Evolutionary conservation across 2,797 vertebrate species (phyloP), one percentile per base, ranked within the genome.

Genomic region (Gallinago solitaria): DNA sequence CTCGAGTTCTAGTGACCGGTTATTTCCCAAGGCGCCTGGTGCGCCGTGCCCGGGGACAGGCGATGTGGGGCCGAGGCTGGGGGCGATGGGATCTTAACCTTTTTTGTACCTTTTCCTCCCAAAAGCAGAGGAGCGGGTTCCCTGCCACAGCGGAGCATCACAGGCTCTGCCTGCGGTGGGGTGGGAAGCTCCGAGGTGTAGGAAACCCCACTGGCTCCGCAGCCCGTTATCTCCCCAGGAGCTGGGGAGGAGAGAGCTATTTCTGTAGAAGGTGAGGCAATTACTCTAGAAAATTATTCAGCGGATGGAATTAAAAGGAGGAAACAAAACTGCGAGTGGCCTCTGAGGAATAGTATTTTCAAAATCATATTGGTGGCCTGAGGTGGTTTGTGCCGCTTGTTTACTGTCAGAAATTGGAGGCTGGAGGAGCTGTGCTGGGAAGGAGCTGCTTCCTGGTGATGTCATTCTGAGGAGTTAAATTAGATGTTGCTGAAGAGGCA

Each of bases 401-500:
- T 65, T 54, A 27, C 69, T 41, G 48, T 28, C 53, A 57, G 43
- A 11, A 79, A 4, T 14, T 23, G 86, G 8, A 63, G 60, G 74
- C 64, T 75, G 19, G 12, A 11, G 71, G 79, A 76, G 50, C 56
- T 4, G 12, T 0, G 17, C 54, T 9, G 53, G 61, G 67, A 43
- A 79, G 50, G 86, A 91, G 69, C 70, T 14, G 56, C 78, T 89
- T 79, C 68, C 83, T 28, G 53, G 75, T 91, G 73, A 75, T 56
- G n/a, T 87, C 83, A 84, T 76, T 41, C 35, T 8, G 3, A 86
- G 39, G 70, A 82, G 77, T 28, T 73, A 73, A 74, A 60, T 81
- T 71, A 78, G 78, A 37, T 39, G 43, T 30, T 89, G 93, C 90
- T 90, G 90, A 64, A 63, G 82, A 87, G 59, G 63, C 93, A 47